Evolutionary conservation across 2,888 invertebrate species (phyloP).

Genomic region (Chymomyza procnemis): DNA sequence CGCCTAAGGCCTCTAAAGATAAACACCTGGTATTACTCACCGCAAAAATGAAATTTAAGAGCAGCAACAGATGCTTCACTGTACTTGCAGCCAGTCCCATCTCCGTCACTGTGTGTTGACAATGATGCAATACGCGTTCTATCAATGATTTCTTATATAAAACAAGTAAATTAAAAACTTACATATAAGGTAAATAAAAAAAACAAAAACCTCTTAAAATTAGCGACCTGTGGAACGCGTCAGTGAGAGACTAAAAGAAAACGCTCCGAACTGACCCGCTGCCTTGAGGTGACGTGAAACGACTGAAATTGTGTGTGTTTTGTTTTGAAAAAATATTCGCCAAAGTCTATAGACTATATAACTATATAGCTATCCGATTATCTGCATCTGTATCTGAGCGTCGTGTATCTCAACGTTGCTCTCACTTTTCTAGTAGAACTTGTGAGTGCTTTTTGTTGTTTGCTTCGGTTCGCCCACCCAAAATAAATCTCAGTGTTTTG

Average conservation of each 20-base stretch:
- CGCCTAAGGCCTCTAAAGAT: neutral
- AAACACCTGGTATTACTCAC: slow-evolving; percentile 51
- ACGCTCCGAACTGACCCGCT: slow-evolving; percentile 51
- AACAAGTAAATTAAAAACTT: neutral
- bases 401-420: slow-evolving; percentile 13
- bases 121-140: neutral
- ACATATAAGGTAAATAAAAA: neutral
- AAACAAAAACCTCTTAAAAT: neutral
- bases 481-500: slow-evolving; percentile 25
- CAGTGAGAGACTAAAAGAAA: neutral
- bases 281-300: slow-evolving; percentile 53
- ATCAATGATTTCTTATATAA: neutral
- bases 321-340: slow-evolving; percentile 44
- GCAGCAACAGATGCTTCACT: slow-evolving; percentile 69
- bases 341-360: slow-evolving; percentile 11
- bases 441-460: neutral
- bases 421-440: slow-evolving; percentile 4
- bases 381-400: neutral
- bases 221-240: neutral
- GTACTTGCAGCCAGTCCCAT: slow-evolving; percentile 70
- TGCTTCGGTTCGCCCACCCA: slow-evolving; percentile 45
- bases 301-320: slow-evolving; percentile 62
- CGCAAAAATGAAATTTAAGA: slow-evolving; percentile 71
- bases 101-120: slow-evolving; percentile 1
- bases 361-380: slow-evolving; percentile 20